Evolutionary conservation across 1,140 invertebrate species (phyloP).

Genomic region (Apis cerana): DNA sequence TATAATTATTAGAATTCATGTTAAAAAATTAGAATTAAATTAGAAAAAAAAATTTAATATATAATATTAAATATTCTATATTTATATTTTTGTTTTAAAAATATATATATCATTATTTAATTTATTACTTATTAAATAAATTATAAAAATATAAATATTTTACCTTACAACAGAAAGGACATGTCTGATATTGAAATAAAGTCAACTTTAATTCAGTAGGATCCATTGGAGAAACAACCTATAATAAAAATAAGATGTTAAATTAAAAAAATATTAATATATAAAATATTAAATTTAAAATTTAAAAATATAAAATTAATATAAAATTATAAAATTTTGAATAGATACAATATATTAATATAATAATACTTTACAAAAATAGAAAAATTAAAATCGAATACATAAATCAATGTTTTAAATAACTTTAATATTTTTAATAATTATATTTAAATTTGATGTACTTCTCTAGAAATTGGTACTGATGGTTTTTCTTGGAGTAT

Average conservation of each 20-base stretch:
- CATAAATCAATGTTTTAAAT: slow-evolving; percentile 17
- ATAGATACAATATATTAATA: background rate
- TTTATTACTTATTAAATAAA: background rate
- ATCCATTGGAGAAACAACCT: slow-evolving; percentile 86
- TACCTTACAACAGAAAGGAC: slow-evolving; percentile 99
- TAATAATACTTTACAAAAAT: background rate
- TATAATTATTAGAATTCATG: background rate
- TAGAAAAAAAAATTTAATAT: slow-evolving; percentile 1
- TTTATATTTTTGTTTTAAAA: background rate
- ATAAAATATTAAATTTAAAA: background rate
- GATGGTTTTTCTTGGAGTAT: slow-evolving; percentile 81
- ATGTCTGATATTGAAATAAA: slow-evolving; percentile 98
- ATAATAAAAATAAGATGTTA: slow-evolving; percentile 67
- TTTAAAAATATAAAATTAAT: slow-evolving; percentile 42
- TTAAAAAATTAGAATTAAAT: background rate
- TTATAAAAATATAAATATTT: slow-evolving; percentile 23
- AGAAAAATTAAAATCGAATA: slow-evolving; percentile 28
- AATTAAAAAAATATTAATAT: slow-evolving; percentile 18
- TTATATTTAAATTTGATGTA: slow-evolving; percentile 53
- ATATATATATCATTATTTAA: background rate
- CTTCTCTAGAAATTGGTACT: slow-evolving; percentile 77
- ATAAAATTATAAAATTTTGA: background rate
- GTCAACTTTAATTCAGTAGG: slow-evolving; percentile 90
- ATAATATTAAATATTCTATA: background rate
- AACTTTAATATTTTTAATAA: background rate